Percentiles rank a stretch among this genome's conserved stretches.
phyloP scores from a whole-genome alignment of 2,888 invertebrate genomes.

The Loripinus fragilis region DNA sequence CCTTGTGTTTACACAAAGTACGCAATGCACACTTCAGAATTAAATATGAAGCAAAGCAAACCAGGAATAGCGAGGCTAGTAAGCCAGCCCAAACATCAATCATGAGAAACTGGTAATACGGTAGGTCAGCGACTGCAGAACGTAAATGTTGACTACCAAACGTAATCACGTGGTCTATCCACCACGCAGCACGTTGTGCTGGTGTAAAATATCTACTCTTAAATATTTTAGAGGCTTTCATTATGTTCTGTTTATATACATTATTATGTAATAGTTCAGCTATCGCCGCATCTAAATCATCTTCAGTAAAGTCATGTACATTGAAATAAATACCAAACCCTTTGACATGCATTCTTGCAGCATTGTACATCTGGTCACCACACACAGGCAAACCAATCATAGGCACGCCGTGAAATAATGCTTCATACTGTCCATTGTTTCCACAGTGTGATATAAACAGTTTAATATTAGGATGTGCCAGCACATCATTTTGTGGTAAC shows the following conservation, averaged over 20 bases:
- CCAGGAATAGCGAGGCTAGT: not conserved
- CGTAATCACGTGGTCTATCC: not conserved
- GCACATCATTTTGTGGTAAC: conserved; percentile 69
- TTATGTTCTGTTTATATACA: not conserved
- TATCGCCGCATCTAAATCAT: not conserved
- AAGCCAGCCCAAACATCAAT: not conserved
- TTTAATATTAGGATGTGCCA: conserved; percentile 63
- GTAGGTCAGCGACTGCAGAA: not conserved
- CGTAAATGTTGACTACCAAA: not conserved
- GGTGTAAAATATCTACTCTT: not conserved
- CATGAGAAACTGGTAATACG: not conserved
- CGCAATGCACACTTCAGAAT: not conserved
- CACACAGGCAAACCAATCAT: conserved; percentile 64
- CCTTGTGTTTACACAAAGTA: too few species aligned
- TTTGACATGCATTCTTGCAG: conserved; percentile 47
- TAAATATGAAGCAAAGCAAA: not conserved
- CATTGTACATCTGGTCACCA: conserved; percentile 64
- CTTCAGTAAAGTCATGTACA: conserved; percentile 27
- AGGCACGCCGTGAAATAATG: conserved; percentile 58
- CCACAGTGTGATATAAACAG: conserved; percentile 73
- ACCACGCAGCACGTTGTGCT: not conserved
- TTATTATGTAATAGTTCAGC: not conserved
- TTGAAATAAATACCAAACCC: conserved; percentile 63
- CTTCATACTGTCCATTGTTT: conserved; percentile 59
- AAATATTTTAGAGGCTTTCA: not conserved